These are phyloP conservation scores for Nothobranchius kuhntae DNA, from an alignment of 2,113 vertebrate species.

Conservation along the genomic window DNA sequence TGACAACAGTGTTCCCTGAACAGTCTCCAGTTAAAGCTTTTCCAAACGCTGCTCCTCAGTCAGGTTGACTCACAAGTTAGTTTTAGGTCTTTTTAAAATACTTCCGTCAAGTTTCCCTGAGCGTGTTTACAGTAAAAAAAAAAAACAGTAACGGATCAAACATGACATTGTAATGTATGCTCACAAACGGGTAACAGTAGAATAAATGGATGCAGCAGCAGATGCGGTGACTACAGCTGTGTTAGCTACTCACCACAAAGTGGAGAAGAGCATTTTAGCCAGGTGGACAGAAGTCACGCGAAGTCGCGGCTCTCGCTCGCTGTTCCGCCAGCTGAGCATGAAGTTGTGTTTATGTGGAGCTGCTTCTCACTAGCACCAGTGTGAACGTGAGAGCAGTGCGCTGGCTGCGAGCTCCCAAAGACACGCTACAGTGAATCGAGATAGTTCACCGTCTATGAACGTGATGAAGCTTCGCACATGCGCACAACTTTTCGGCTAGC, in stretches of 20 bases:
- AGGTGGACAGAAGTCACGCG: slow-evolving; percentile 4
- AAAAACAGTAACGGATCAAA: no score
- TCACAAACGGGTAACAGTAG: not conserved
- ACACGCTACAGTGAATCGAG: not conserved
- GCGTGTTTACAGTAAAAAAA: no score
- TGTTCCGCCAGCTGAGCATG: slow-evolving; percentile 52
- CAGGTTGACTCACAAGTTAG: no score
- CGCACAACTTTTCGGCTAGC: not conserved
- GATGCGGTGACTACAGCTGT: no score
- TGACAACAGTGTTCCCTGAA: slow-evolving; percentile 41
- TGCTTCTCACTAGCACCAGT: slow-evolving; percentile 53
- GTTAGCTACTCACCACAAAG: slow-evolving; percentile 59
- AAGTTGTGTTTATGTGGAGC: slow-evolving; percentile 49
- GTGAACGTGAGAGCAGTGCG: slow-evolving; percentile 42
- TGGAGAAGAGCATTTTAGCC: slow-evolving; percentile 1
- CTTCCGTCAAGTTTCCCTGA: no score
- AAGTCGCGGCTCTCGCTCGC: slow-evolving; percentile 32
- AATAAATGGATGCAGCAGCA: not conserved
- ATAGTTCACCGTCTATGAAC: not conserved
- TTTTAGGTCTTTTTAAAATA: no score
- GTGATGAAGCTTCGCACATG: not conserved
- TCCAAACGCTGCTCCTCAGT: no score
- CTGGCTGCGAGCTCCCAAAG: slow-evolving; percentile 54
- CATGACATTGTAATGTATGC: no score
- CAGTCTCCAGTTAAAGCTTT: no score